Evolutionary conservation across 2,113 vertebrate genomes (phyloP), one percentile per base, ranked within the genome.

Genomic region (Caranx ignobilis): DNA sequence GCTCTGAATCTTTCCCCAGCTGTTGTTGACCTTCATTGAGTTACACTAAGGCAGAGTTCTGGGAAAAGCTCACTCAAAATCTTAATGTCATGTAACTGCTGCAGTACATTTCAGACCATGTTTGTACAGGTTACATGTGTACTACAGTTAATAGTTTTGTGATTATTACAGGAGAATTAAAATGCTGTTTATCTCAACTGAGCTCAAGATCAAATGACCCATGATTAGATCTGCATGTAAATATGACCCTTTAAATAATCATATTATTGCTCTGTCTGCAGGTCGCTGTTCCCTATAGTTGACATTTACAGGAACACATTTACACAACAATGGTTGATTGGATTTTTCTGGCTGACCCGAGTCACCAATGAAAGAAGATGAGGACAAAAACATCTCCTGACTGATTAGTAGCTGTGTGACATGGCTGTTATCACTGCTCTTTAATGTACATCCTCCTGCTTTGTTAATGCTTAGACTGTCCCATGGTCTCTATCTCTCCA

Each of bases 21-120:
- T 90, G 83, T 52, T 56, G 71, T 57, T 85, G 63, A 71, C 48
- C 56, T 62, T 80, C 13, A 39, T 21, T 3, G 19, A 48, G 55
- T 60, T 81, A 65, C 71, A 70, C 56, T 60, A 11, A 41, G 11
- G 3, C 39, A 72, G 7, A 43, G 60, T 83, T 87, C 86, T 55
- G 4, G 55, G 88, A 85, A 89, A 57, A 64, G 66, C 7, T 11
- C 21, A 5, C 11, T 13, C 6, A 16, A 16, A 65, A 63, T 18
- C 41, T 26, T 2, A 19, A 18, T 31, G n/a, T 31, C 13, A 16
- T 18, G 52, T 15, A 19, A 65, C 48, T 55, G 4, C 35, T n/a
- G 18, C 32, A 10, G 4, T 3, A 39, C 16, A 19, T 45, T 69
- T 35, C 32, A 48, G 34, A 2, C 31, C 6, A 1, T 11, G 12